A percentile compares a stretch with the other conserved stretches of the same genome.
These are phyloP conservation scores for Myrmecobius fasciatus DNA, from an alignment of 2,113 vertebrate species.

Conservation along the genomic window DNA sequence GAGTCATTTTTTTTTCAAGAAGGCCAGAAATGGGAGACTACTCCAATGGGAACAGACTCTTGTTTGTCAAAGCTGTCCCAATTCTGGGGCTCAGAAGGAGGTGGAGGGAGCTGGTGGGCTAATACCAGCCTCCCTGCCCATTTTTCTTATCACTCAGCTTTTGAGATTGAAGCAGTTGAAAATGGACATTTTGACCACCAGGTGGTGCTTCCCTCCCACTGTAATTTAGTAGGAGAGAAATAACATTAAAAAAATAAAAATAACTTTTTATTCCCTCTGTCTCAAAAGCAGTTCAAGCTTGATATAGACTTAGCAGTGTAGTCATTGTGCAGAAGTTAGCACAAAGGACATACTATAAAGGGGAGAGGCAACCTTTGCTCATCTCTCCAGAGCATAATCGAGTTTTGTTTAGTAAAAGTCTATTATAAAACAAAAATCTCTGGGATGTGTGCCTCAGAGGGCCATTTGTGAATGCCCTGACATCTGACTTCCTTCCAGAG, in stretches of 20 bases:
- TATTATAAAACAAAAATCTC: conserved; percentile 19
- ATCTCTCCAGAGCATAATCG: neutral
- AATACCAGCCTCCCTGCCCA: neutral
- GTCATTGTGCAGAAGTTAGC: neutral
- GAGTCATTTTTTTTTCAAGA: neutral
- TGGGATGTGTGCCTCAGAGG: conserved; percentile 66
- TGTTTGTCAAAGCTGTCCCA: neutral
- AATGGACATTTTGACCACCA: conserved; percentile 71
- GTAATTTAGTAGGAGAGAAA: neutral
- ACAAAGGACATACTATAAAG: neutral
- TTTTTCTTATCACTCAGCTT: neutral
- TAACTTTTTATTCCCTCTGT: conserved; percentile 40
- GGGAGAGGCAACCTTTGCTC: neutral
- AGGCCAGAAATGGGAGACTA: neutral
- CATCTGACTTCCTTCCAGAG: conserved; percentile 78
- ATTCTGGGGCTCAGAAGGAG: neutral
- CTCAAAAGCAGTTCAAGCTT: conserved; percentile 43
- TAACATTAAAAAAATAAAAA: neutral
- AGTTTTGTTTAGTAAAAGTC: conserved; percentile 68
- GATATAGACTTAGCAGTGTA: neutral
- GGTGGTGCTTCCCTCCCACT: conserved; percentile 80
- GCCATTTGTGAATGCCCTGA: conserved; percentile 73
- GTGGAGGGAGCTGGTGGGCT: accelerated
- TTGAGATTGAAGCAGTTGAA: neutral
- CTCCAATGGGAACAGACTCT: too few relatives aligned